Conservation (phyloP, 2,797 vertebrate species). For the Florisuga fusca region DNA sequence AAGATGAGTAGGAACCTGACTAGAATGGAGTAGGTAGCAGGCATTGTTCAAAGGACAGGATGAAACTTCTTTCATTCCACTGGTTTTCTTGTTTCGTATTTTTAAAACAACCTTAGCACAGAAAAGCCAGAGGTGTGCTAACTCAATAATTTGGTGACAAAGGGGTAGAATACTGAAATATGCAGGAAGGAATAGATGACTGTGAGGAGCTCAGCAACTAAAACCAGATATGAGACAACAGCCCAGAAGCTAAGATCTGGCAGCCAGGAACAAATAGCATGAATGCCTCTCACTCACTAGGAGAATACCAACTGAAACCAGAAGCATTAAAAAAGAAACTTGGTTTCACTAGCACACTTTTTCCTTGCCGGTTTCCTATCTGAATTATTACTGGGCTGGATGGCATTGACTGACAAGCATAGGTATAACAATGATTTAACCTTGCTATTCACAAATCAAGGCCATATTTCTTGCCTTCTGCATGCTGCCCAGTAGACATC, state of each 20-base stretch:
- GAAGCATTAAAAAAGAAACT: background rate
- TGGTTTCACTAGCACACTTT: background rate
- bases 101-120: background rate
- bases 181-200: background rate
- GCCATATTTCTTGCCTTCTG: rapidly evolving
- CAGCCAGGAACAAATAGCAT: slow-evolving; percentile 33
- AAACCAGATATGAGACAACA: slow-evolving; percentile 45
- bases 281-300: background rate
- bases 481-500: background rate
- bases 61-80: background rate
- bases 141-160: background rate
- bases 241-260: slow-evolving; percentile 33
- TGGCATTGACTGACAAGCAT: background rate
- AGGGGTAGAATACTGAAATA: slow-evolving; percentile 9
- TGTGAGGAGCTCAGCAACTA: slow-evolving; percentile 37
- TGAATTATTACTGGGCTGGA: background rate
- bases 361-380: background rate
- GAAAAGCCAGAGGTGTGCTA: background rate
- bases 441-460: background rate
- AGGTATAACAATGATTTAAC: background rate
- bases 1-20: background rate
- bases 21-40: background rate
- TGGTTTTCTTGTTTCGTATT: background rate
- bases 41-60: background rate
- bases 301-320: background rate